phyloP scores from a whole-genome alignment of 2,113 vertebrate species.

The Myxocyprinus asiaticus region DNA sequence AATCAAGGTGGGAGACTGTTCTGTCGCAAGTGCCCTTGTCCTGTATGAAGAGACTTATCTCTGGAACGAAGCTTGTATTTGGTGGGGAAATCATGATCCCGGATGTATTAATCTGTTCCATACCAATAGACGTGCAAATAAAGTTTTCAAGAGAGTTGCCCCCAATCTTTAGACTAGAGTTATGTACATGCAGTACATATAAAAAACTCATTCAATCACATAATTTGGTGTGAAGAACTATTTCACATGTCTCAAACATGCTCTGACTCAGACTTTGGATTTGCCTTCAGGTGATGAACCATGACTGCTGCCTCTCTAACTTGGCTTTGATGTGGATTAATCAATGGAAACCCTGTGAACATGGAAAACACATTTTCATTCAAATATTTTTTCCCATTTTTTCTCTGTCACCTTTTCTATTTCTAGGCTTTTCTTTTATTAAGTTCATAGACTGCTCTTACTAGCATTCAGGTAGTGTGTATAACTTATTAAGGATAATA shows the following conservation, averaged over 20 bases:
- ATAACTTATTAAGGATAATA: too few species aligned
- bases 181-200: background rate
- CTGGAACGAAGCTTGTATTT: background rate
- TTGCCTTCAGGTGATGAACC: constrained; percentile 29
- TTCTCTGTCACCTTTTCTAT: background rate
- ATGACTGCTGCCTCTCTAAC: background rate
- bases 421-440: background rate
- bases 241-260: constrained; percentile 25
- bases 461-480: background rate
- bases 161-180: background rate
- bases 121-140: background rate
- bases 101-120: background rate
- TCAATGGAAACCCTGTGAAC: constrained; percentile 28
- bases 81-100: background rate
- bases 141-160: background rate
- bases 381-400: background rate
- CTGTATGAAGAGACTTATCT: constrained; percentile 16
- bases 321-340: constrained; percentile 39
- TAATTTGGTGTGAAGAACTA: background rate
- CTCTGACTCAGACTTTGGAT: constrained; percentile 23
- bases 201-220: background rate
- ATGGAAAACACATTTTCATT: background rate
- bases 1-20: constrained; percentile 60
- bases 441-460: background rate
- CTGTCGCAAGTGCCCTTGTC: constrained; percentile 10